Evolutionary conservation across 2,797 vertebrate genomes (phyloP), one percentile per base, ranked within the genome.

Genomic region (Lepus oiostolus): DNA sequence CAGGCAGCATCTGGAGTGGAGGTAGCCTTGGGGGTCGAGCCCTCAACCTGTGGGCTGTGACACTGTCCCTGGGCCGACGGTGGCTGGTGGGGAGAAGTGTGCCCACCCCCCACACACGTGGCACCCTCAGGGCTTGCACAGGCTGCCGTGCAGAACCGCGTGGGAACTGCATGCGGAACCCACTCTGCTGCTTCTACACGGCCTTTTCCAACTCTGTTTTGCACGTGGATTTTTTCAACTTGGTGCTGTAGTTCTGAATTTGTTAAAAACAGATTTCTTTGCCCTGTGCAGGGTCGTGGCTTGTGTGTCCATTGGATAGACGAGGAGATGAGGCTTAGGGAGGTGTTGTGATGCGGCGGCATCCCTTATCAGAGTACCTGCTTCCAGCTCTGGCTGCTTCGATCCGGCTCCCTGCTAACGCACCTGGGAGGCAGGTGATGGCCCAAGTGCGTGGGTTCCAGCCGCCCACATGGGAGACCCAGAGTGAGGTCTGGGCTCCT

Each of bases 251-350:
- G 68, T 47, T 88, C 50, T 82, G 58, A 83, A 79, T 81, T 79
- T 86, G 19, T 28, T 72, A 60, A 85, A 71, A 86, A 26, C 30
- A 72, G 35, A 24, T 89, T 84, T 88, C 58, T 93, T 90, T 90
- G 32, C 24, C 60, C 12, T 42, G 10, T 62, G 54, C 21, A 17
- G 70, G 22, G 50, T 32, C 47, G 7, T 38, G 28, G 47, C 42
- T 70, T 91, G 58, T 71, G 5, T 90, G 85, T 85, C 84, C 30
- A 42, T 83, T 86, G 35, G 54, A 30, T 47, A 93, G 80, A 24
- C 67, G 71, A 87, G 80, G 42, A 86, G 96, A 79, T 58, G 92
- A 85, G 62, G 75, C 70, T 63, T 54, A 38, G 63, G 17, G 30
- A 13, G 60, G 28, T 5, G 5, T 74, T 8, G 24, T 60, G 11